Base-by-base conservation (phyloP, 2,888 invertebrate genomes). In the Eulithis testata region DNA sequence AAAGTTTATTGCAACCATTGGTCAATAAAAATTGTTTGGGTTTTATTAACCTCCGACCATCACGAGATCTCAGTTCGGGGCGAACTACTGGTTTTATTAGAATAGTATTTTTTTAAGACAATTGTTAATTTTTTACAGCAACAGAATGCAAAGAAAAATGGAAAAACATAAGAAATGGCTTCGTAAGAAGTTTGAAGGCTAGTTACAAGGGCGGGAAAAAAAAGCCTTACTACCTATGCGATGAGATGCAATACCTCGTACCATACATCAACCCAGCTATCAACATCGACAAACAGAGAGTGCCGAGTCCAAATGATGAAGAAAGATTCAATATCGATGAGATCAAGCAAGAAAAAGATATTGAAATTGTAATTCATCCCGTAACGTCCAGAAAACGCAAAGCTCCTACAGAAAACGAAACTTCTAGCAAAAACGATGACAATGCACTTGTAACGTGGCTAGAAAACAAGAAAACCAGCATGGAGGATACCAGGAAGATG, bases 131-230 rank as follows among this genome's bases (percentile, higher is more conserved):
- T 31, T 27, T 44, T 68, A 11, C 68, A 68, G 68, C 62, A 27
- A 3, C 49, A 37, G 65, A 68, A 37, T 68, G 68, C 59, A 68
- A 68, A 53, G 68, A 68, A 9, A 68, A 62, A 65, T 68, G 68
- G 68, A 68, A 68, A 44, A 68, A 68, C 52, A 61, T 68, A n/a
- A 55, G 68, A 55, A 68, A 65, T 21, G 68, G 65, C 3, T 68
- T 60, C 11, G 64, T 65, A 6, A 62, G 68, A 56, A 65, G 65
- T 27, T 21, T 68, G n/a, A 68, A 62, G 44, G 59, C 65, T n/a
- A 11, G 45, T 12, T 14, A 21, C 1, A 65, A 62, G 2, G 65
- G 64, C 5, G 12, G 44, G 3, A 5, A 27, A 4, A 68, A 61
- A 36, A 68, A 68, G 14, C 68, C 65, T 1, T 68, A 68, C 45